Percentiles rank a stretch among this genome's conserved stretches.
phyloP scores from a whole-genome alignment of 1,140 invertebrate species.

The Ceratitis capitata region DNA sequence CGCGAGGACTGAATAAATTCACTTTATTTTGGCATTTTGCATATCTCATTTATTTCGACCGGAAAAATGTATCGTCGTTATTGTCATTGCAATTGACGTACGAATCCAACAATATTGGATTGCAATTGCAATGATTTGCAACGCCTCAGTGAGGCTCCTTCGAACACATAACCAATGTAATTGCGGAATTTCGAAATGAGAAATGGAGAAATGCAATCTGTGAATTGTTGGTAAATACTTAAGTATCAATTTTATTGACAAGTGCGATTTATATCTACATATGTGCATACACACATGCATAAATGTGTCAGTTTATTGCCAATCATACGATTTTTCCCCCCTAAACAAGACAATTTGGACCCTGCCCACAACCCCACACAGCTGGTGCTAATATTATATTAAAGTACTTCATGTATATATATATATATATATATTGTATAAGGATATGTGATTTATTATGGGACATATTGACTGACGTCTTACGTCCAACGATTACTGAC shows the following conservation, averaged over 20 bases:
- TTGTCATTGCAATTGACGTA: slow-evolving; percentile 28
- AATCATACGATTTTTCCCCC: background rate
- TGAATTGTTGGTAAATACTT: background rate
- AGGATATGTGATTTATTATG: background rate
- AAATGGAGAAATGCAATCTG: background rate
- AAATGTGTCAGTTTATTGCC: background rate
- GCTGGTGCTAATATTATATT: background rate
- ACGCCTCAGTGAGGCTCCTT: background rate
- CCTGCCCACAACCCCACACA: background rate
- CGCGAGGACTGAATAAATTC: no score
- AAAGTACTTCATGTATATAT: background rate
- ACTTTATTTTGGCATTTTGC: background rate
- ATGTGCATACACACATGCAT: no score
- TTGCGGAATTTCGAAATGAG: no score
- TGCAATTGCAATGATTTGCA: background rate
- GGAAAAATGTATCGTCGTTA: slow-evolving; percentile 27
- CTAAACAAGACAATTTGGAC: background rate
- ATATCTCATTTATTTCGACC: slow-evolving; percentile 19
- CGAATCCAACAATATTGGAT: background rate
- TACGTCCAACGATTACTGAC: background rate
- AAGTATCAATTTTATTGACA: background rate
- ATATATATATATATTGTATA: background rate
- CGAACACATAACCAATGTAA: slow-evolving; percentile 3
- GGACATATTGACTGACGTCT: background rate
- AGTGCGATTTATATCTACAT: background rate